Evolutionary conservation across 2,888 invertebrate species (phyloP).

Genomic region (Drosophila limbata): DNA sequence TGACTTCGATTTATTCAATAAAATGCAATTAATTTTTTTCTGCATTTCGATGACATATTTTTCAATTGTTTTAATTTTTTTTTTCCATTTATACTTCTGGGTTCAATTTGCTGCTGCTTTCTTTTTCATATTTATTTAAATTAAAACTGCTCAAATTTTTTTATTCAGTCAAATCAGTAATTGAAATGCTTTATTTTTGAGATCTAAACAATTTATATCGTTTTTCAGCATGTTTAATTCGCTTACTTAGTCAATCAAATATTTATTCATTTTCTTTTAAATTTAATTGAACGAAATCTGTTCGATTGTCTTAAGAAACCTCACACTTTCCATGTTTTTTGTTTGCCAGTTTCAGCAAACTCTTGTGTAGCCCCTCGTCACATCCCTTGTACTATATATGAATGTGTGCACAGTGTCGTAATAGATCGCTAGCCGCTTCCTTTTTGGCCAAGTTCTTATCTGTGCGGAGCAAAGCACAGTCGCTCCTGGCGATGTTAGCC

Average conservation of each 20-base stretch:
- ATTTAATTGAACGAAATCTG: background rate
- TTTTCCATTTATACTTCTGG: background rate
- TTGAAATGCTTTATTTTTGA: too few species aligned
- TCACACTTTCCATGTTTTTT: background rate
- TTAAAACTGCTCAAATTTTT: background rate
- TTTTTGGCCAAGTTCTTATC: constrained; percentile 59
- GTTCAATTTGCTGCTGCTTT: background rate
- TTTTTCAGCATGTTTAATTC: background rate
- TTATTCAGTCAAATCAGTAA: background rate
- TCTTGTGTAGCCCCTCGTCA: constrained; percentile 18
- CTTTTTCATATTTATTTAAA: background rate
- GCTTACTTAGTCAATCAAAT: background rate
- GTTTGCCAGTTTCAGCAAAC: constrained; percentile 4
- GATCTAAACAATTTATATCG: background rate
- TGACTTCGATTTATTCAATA: background rate
- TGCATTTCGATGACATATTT: background rate
- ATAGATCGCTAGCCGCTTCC: constrained; percentile 75
- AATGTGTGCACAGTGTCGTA: constrained; percentile 49
- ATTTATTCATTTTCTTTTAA: background rate
- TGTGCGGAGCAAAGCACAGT: constrained; percentile 38
- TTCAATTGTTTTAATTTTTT: background rate
- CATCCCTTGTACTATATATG: background rate
- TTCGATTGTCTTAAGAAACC: background rate
- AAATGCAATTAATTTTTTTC: background rate
- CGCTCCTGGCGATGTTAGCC: constrained; percentile 6